These are phyloP conservation scores for Hemiscyllium ocellatum DNA, from an alignment of 2,113 vertebrate genomes.

Conservation along the genomic window DNA sequence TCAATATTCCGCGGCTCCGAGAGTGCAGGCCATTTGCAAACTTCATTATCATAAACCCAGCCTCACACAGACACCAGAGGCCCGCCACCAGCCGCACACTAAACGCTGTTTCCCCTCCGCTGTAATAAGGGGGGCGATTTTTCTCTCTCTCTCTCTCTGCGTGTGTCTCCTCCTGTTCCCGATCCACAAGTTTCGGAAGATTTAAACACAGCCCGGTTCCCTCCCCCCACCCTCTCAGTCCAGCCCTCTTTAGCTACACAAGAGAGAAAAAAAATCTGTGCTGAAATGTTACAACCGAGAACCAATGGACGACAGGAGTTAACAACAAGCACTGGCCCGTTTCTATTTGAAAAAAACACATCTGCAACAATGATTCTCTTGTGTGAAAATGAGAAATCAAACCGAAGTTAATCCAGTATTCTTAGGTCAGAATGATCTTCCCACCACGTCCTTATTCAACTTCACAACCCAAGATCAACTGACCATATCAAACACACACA, in stretches of 20 bases:
- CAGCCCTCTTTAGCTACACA: too few species aligned
- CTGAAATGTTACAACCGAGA: background rate
- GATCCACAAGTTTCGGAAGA: background rate
- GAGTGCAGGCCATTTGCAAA: background rate
- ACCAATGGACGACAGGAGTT: background rate
- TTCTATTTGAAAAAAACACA: background rate
- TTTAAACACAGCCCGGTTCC: background rate
- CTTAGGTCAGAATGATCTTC: background rate
- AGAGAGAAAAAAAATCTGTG: background rate
- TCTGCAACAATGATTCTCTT: slow-evolving; percentile 7
- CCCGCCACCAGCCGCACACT: background rate
- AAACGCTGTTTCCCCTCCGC: background rate
- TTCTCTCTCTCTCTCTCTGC: background rate
- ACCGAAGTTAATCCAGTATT: background rate
- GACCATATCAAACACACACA: background rate
- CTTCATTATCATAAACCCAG: slow-evolving; percentile 12
- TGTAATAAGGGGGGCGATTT: background rate
- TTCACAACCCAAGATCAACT: background rate
- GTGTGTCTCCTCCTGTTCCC: background rate
- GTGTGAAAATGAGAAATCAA: slow-evolving; percentile 12
- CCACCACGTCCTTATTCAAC: background rate
- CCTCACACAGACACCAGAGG: background rate
- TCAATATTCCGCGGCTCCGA: background rate
- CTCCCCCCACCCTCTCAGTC: background rate
- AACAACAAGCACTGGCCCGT: background rate